phyloP scores from a whole-genome alignment of 2,113 vertebrate species.

The Emydura subglobosa region DNA sequence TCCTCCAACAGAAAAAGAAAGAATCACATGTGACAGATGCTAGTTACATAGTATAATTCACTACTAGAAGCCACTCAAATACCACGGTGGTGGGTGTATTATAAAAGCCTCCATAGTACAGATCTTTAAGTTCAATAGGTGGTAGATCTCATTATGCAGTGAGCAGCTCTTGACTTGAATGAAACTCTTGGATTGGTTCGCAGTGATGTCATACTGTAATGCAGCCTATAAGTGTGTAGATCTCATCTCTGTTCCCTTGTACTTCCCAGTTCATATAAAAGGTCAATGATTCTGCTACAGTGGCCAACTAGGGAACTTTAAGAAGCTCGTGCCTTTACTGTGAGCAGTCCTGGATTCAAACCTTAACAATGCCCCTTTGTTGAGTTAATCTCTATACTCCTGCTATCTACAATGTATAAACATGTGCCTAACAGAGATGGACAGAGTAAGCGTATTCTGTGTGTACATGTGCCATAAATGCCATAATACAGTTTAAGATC shows the following conservation, averaged over 20 bases:
- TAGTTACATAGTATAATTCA: background rate
- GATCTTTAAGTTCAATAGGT: background rate
- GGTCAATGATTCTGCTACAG: background rate
- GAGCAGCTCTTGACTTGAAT: slow-evolving; percentile 21
- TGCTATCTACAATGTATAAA: background rate
- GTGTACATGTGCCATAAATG: background rate
- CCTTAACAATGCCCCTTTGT: background rate
- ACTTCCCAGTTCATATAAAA: background rate
- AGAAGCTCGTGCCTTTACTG: background rate
- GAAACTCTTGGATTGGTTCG: slow-evolving; percentile 20
- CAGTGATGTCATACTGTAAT: background rate
- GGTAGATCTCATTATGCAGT: slow-evolving; percentile 3
- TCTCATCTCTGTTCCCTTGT: background rate
- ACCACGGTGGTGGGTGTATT: background rate
- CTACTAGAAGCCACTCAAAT: background rate
- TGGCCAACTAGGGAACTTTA: background rate
- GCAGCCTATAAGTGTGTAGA: background rate
- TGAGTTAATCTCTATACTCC: background rate
- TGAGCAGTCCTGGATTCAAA: background rate
- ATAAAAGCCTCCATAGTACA: slow-evolving; percentile 4
- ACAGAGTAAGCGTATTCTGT: slow-evolving; percentile 33
- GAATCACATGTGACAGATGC: background rate
- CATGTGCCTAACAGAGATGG: background rate
- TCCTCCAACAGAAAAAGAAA: background rate
- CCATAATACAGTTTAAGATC: slow-evolving; percentile 26